Evolutionary conservation across 2,113 vertebrate species (phyloP).

Genomic region (Hyla sarda): DNA sequence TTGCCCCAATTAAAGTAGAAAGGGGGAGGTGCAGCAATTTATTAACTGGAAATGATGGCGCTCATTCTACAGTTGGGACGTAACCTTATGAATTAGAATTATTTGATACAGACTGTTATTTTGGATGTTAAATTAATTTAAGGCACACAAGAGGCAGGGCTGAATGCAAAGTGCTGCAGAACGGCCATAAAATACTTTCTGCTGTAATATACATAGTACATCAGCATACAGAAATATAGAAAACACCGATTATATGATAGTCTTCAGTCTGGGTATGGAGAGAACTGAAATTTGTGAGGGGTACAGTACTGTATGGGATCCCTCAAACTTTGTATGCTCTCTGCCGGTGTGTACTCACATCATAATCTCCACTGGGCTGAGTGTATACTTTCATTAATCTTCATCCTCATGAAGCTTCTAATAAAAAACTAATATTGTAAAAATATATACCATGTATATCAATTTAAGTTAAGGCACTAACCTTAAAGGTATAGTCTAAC

Average conservation of each 20-base stretch:
- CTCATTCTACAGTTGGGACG: constrained; percentile 20
- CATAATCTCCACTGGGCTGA: no score
- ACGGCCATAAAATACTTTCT: not conserved
- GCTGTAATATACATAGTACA: not conserved
- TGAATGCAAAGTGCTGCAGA: not conserved
- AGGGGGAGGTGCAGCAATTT: constrained; percentile 53
- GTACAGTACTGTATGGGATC: not conserved
- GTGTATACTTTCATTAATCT: no score
- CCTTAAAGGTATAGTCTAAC: no score
- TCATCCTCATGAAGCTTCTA: no score
- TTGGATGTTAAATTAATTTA: constrained; percentile 7
- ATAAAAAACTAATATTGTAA: no score
- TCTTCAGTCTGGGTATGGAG: not conserved
- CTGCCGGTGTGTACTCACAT: not conserved
- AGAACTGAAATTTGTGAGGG: not conserved
- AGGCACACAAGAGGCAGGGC: constrained; percentile 2
- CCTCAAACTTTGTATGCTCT: not conserved
- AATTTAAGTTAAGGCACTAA: no score
- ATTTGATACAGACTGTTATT: constrained; percentile 38
- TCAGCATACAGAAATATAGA: no score
- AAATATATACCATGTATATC: no score
- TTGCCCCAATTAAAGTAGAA: constrained; percentile 55
- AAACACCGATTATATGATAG: not conserved
- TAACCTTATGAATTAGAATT: constrained; percentile 46
- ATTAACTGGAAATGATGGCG: constrained; percentile 56